Percentiles rank a stretch among this genome's conserved stretches.
These are phyloP conservation scores for Craseonycteris thonglongyai DNA, from an alignment of 2,113 vertebrate species.

Conservation along the genomic window DNA sequence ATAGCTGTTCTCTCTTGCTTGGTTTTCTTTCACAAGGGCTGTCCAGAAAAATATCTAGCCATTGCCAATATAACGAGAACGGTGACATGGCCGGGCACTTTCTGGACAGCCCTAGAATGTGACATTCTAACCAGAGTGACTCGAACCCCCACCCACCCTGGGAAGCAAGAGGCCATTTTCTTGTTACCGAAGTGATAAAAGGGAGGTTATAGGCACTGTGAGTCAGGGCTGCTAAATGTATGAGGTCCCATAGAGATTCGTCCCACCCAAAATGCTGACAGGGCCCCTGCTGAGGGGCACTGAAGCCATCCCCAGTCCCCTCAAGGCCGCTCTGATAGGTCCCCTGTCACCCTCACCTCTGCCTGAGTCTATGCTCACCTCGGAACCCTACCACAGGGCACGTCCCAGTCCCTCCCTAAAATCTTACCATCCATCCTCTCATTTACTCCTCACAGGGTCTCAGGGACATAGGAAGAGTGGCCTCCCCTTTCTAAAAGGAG, in stretches of 20 bases:
- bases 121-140: neutral
- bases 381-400: neutral
- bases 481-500: neutral
- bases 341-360: too few species aligned
- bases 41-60: too few species aligned
- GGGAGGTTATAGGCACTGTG: neutral
- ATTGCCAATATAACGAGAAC: too few species aligned
- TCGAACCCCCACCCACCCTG: too few species aligned
- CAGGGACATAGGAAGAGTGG: neutral
- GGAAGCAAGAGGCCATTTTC: neutral
- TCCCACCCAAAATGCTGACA: neutral
- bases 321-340: neutral
- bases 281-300: neutral
- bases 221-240: neutral
- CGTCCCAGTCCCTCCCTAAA: too few species aligned
- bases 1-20: neutral
- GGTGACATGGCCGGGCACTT: too few species aligned
- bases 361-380: neutral
- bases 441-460: neutral
- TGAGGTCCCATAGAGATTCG: neutral
- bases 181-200: neutral
- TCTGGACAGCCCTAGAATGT: too few species aligned
- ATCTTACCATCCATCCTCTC: neutral
- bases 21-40: neutral
- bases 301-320: neutral